Percentiles rank a stretch among this genome's conserved stretches.
phyloP scores from a whole-genome alignment of 2,113 vertebrate species.

The Xiphophorus couchianus region DNA sequence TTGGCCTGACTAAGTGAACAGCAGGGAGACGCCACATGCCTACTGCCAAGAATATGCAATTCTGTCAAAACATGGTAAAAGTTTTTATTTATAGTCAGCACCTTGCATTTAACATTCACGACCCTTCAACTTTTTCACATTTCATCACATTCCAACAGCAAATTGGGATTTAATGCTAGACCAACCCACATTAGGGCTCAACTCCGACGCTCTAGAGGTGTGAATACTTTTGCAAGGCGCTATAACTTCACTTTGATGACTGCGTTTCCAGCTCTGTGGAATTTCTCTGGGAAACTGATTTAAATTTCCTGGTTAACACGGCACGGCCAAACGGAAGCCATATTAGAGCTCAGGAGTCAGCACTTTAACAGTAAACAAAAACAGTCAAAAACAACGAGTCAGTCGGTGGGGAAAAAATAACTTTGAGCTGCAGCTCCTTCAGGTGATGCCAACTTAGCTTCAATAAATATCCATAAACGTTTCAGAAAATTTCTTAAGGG shows the following conservation, averaged over 20 bases:
- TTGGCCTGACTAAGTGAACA: conserved; percentile 7
- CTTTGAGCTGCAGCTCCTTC: conserved; percentile 42
- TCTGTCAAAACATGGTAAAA: conserved; percentile 1
- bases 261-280: not conserved
- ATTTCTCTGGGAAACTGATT: conserved; percentile 78
- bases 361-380: conserved; percentile 27
- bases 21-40: conserved; percentile 2
- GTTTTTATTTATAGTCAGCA: not conserved
- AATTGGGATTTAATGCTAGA: not conserved
- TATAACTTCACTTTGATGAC: not conserved
- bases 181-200: too few relatives aligned
- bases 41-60: conserved; percentile 9
- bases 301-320: conserved; percentile 75
- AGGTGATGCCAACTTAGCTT: conserved; percentile 57
- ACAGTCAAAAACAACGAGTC: conserved; percentile 32
- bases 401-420: conserved; percentile 24
- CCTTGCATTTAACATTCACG: not conserved
- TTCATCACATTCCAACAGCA: not conserved
- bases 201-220: not conserved
- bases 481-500: not conserved
- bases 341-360: conserved; percentile 45
- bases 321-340: conserved; percentile 70
- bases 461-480: not conserved
- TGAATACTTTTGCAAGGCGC: not conserved
- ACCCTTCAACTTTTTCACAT: not conserved